phyloP scores from a whole-genome alignment of 35 echinoderm and acorn worm species.

The Ophiothrix spiculata region DNA sequence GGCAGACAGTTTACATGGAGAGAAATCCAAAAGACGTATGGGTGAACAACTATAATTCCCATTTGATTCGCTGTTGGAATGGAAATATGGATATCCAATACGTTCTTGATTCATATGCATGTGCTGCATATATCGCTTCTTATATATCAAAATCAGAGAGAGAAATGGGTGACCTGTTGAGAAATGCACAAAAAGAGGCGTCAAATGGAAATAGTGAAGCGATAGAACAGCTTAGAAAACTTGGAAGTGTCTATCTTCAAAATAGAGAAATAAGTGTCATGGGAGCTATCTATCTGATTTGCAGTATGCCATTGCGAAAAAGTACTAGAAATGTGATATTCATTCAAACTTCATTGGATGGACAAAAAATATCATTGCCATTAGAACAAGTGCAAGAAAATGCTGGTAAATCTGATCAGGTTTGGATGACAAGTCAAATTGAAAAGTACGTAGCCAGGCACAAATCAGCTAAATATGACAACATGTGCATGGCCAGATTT shows the following conservation, averaged over 20 bases:
- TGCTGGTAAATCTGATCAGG: constrained; percentile 30
- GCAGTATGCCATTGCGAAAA: constrained; percentile 30
- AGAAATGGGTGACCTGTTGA: constrained; percentile 37
- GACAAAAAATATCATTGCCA: constrained; percentile 43
- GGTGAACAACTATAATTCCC: no score
- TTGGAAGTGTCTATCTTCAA: constrained; percentile 35
- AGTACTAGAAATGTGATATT: constrained; percentile 24
- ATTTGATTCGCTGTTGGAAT: no score
- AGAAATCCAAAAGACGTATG: no score
- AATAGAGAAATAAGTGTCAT: constrained; percentile 44
- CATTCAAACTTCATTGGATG: background rate
- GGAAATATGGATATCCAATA: no score
- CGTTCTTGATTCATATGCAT: no score
- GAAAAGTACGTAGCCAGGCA: constrained; percentile 53
- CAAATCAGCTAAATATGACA: constrained; percentile 22
- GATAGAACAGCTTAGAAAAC: background rate
- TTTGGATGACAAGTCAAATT: constrained; percentile 36
- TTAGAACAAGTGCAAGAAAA: constrained; percentile 43
- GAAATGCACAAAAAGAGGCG: constrained; percentile 41
- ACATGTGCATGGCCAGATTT: constrained; percentile 55
- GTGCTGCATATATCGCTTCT: constrained; percentile 51
- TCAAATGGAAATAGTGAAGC: constrained; percentile 27
- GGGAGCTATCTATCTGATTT: constrained; percentile 42
- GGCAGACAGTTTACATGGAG: no score
- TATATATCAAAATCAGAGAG: constrained; percentile 36